Conservation (phyloP, 2,113 vertebrate genomes). For the Azemiops feae region DNA sequence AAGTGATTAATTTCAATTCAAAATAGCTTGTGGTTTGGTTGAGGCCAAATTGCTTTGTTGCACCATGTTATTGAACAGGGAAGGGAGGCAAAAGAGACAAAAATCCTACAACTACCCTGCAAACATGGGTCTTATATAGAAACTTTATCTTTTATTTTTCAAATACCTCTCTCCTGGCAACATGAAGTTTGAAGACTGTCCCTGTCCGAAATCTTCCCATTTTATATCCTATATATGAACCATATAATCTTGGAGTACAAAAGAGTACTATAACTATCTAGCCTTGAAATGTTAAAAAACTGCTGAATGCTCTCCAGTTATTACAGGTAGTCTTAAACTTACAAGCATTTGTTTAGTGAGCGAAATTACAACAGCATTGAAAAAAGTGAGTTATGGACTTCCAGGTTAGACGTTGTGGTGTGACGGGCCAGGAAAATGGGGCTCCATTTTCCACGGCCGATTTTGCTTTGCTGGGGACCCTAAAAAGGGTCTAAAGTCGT, state of each 20-base stretch:
- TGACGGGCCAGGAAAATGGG: too few species aligned
- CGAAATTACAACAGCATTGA: not conserved
- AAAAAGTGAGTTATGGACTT: too few species aligned
- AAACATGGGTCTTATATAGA: not conserved
- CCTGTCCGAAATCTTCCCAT: not conserved
- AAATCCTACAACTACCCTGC: not conserved
- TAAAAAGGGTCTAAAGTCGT: too few species aligned
- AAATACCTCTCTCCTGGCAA: not conserved
- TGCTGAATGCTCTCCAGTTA: not conserved
- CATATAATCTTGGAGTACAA: not conserved
- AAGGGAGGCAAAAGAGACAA: not conserved
- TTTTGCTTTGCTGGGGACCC: too few species aligned
- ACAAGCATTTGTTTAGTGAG: not conserved
- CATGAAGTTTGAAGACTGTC: not conserved
- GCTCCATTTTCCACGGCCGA: too few species aligned
- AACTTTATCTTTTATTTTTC: not conserved
- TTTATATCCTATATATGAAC: not conserved
- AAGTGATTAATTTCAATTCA: not conserved
- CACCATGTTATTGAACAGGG: too few species aligned
- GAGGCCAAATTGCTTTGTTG: too few species aligned
- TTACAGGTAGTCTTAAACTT: not conserved
- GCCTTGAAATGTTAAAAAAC: not conserved
- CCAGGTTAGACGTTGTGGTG: too few species aligned
- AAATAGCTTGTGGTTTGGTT: too few species aligned
- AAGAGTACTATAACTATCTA: not conserved